phyloP scores from a whole-genome alignment of 1,140 invertebrate species.

The Cryptotermes secundus region DNA sequence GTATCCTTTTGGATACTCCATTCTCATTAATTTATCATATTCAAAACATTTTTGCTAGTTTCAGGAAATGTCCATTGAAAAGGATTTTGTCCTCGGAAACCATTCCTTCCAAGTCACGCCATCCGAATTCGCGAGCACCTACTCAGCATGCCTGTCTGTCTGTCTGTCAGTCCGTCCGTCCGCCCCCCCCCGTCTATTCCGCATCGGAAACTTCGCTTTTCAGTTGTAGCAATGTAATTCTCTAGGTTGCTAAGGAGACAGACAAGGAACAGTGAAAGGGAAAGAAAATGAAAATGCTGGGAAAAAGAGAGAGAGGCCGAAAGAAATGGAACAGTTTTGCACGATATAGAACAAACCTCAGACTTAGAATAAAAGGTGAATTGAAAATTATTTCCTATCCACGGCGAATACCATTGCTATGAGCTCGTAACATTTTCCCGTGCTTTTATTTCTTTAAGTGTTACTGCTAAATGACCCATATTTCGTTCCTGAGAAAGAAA shows the following conservation, averaged over 20 bases:
- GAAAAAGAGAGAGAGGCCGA: background rate
- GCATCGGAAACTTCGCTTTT: background rate
- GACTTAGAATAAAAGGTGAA: background rate
- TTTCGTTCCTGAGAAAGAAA: no score
- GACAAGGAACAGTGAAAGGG: background rate
- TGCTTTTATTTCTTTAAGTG: no score
- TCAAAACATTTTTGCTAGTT: background rate
- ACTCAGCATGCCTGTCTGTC: background rate
- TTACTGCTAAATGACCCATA: no score
- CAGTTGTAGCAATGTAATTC: background rate
- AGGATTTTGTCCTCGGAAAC: slow-evolving; percentile 1
- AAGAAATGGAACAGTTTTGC: background rate
- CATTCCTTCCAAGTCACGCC: background rate
- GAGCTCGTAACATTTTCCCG: no score
- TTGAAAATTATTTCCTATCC: background rate
- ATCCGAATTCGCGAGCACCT: background rate
- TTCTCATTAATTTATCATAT: background rate
- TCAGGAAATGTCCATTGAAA: slow-evolving; percentile 16
- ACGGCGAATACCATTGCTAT: no score
- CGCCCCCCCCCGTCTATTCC: no score
- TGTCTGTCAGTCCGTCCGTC: no score
- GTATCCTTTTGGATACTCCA: no score
- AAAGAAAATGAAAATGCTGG: background rate
- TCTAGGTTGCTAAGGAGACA: no score
- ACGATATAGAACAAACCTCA: background rate